Evolutionary conservation across 2,797 vertebrate genomes (phyloP), one percentile per base, ranked within the genome.

Genomic region (Myiotriccus ornatus): DNA sequence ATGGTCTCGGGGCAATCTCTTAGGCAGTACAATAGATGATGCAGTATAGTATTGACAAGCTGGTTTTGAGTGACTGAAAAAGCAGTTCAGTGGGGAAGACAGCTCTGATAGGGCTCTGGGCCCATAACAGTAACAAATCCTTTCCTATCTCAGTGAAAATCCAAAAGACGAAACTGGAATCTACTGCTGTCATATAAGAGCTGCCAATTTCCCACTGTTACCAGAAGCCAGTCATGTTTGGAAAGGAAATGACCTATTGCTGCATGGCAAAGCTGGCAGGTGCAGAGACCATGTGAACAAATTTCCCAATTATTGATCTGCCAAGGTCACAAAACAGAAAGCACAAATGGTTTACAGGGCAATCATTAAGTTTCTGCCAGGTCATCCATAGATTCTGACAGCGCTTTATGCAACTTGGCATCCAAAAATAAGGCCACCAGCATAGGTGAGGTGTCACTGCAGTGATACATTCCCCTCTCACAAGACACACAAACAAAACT

Each of bases 121-220:
- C 91, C 19, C 11, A 5, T 57, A 95, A 90, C 90, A 88, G 67
- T 78, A 96, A 92, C 69, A 91, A 53, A 71, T 83, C 65, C 53
- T 83, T 53, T 90, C 69, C 63, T 93, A 84, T 88, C 80, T 89
- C 87, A 52, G 46, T 47, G 46, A 47, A 47, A 47, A 24, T 13
- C 9, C 9, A 59, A 63, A 84, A 83, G 63, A 91, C 62, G 91
- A 95, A 94, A 87, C 69, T 87, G 75, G 46, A 90, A 80, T 80
- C 78, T 84, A 39, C 62, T 67, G 57, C 69, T 94, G 92, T 74
- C 67, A 57, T 69, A 5, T 4, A 74, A 80, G 43, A 84, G 49
- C 89, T 89, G 78, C 84, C 93, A 89, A 59, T 94, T 97, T 95
- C 80, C 63, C 75, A 82, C 70, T 83, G 53, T 27, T 86, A 84